Base-by-base conservation (phyloP, 2,888 invertebrate genomes). In the Papilio protenor region DNA sequence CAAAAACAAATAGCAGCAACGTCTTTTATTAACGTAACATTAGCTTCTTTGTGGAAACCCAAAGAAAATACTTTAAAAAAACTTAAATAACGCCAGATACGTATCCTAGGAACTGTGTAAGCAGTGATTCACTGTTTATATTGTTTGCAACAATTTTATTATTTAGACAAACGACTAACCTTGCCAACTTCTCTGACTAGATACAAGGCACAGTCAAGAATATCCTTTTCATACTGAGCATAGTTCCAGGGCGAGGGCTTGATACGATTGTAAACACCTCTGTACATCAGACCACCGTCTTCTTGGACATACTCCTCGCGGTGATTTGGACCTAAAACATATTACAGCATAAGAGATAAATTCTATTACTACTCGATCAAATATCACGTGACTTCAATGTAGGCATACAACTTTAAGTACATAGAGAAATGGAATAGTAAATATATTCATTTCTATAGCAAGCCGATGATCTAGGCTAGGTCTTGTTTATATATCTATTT, bases 191-290 rank as follows among this genome's bases (percentile, higher is more conserved):
- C 96, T 78, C 95, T 96, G 86, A 98, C 95, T 82, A 98, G 91
- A 87, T 97, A 96, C 21, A 98, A 91, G 1, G 97, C 95, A 85
- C 97, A 98, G 77, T 98, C 98, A 69, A 98, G 92, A 77, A 98
- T 96, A 85, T 98, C 96, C 59, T 96, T 96, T 83, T 98, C 98
- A 86, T 97, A 98, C 89, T 99, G 99, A 1, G 98, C 97, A 85
- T 97, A 98, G 87, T 98, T 97, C 99, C 99, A 99, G 8, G 98
- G 96, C 2, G 97, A 96, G 0, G 98, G 98, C 80, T 97, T 96
- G 85, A 98, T 95, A 47, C 97, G 95, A 85, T 97, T 98, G 87
- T 97, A 96, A 4, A 97, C 98, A 59, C 99, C 99, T 83, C 98
- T 95, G 96, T 97, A 99, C 87, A 99, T 98, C 23, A 99, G 92